These are phyloP conservation scores for Hiodon alosoides DNA, from an alignment of 2,113 vertebrate species.

Conservation along the genomic window DNA sequence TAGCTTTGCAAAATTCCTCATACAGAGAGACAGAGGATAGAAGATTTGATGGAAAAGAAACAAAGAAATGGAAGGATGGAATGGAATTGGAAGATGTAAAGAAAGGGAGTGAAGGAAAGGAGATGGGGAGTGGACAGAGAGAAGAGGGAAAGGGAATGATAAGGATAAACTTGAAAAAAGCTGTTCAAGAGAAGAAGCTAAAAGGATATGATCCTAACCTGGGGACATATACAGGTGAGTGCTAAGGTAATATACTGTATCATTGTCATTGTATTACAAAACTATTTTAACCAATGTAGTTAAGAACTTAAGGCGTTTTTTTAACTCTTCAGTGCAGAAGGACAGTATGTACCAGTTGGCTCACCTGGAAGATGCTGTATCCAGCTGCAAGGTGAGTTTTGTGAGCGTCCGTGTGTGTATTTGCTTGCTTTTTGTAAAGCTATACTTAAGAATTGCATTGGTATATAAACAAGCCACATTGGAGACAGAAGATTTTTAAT, in stretches of 20 bases:
- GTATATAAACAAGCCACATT: too few species aligned
- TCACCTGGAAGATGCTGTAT: constrained; percentile 69
- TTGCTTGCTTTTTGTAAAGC: too few species aligned
- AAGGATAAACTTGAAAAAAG: constrained; percentile 66
- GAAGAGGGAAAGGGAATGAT: constrained; percentile 41
- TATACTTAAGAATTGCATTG: too few species aligned
- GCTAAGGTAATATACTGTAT: rapidly evolving
- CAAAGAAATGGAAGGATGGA: constrained; percentile 30
- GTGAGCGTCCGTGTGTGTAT: too few species aligned
- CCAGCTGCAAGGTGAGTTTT: constrained; percentile 55
- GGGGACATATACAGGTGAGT: constrained; percentile 41
- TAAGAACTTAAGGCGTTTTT: neutral
- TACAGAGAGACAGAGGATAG: constrained; percentile 51
- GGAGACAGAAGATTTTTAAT: too few species aligned
- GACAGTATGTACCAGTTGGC: constrained; percentile 69
- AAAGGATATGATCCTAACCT: constrained; percentile 81
- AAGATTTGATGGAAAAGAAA: constrained; percentile 35
- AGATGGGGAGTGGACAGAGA: constrained; percentile 32
- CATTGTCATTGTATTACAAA: neutral
- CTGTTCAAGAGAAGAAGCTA: constrained; percentile 62
- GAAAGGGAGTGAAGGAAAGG: constrained; percentile 30
- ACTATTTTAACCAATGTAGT: neutral
- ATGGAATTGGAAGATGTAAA: too few species aligned
- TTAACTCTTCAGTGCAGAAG: constrained; percentile 68
- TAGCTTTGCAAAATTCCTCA: constrained; percentile 47